Evolutionary conservation across 2,113 vertebrate genomes (phyloP).

Genomic region (Miniopterus natalensis): DNA sequence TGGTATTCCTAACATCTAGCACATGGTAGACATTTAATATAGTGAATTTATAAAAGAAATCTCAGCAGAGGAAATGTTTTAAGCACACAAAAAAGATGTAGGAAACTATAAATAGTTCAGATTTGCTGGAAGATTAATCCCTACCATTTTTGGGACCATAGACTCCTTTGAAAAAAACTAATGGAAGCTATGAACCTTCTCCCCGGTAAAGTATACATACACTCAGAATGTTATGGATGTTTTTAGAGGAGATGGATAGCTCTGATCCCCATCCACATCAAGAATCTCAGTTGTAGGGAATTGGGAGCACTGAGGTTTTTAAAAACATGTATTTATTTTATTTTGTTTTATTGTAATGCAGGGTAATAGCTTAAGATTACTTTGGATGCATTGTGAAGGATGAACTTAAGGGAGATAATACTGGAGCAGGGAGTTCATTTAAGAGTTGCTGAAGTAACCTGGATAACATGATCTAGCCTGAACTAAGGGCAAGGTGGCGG

Average conservation of each 20-base stretch:
- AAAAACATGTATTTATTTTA: background rate
- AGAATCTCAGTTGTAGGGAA: background rate
- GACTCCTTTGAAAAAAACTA: constrained; percentile 13
- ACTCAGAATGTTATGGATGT: constrained; percentile 27
- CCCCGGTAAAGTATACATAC: background rate
- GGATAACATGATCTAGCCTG: background rate
- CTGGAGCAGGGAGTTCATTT: background rate
- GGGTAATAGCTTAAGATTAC: background rate
- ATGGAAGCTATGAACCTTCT: background rate
- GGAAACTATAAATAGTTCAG: background rate
- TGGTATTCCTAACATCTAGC: background rate
- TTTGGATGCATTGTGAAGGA: background rate
- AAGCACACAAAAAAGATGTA: background rate
- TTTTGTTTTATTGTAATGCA: constrained; percentile 24
- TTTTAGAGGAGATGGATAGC: background rate
- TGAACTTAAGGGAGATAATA: background rate
- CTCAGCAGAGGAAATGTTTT: background rate
- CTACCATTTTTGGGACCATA: background rate
- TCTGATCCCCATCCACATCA: background rate
- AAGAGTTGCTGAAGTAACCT: background rate
- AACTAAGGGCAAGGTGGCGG: background rate
- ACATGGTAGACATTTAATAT: constrained; percentile 4
- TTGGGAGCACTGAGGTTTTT: background rate
- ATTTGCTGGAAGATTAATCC: background rate
- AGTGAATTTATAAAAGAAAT: constrained; percentile 14